Evolutionary conservation across 1,140 invertebrate genomes (phyloP).

Genomic region (Lepidostoma basale): DNA sequence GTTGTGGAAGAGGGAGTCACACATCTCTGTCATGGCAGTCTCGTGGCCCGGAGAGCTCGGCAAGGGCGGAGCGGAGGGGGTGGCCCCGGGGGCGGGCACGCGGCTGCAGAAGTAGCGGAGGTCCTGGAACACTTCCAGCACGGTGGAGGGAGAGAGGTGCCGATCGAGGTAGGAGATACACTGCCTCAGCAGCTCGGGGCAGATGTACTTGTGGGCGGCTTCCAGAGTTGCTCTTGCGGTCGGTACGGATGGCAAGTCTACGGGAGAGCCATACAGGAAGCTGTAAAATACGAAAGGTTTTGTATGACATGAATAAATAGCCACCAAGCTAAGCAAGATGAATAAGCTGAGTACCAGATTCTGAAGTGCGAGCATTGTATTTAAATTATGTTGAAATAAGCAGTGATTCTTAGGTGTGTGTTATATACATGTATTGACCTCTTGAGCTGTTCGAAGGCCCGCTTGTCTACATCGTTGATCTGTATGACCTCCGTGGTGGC

Average conservation of each 20-base stretch:
- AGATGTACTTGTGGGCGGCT: conserved; percentile 72
- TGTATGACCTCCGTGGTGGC: conserved; percentile 55
- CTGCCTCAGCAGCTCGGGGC: conserved; percentile 64
- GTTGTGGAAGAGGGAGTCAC: conserved; percentile 64
- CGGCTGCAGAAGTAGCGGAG: conserved; percentile 56
- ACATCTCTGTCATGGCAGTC: conserved; percentile 58
- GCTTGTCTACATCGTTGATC: conserved; percentile 67
- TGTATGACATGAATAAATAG: no score
- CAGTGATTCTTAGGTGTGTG: no score
- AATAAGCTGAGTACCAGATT: no score
- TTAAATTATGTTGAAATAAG: no score
- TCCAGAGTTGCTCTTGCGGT: conserved; percentile 70
- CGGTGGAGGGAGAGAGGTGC: conserved; percentile 39
- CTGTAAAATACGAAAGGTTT: conserved; percentile 42
- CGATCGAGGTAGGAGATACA: conserved; percentile 66
- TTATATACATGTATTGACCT: conserved; percentile 45
- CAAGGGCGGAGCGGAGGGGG: conserved; percentile 47
- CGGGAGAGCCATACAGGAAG: conserved; percentile 67
- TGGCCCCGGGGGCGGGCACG: conserved; percentile 54
- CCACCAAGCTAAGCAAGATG: no score
- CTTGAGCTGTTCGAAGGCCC: conserved; percentile 72
- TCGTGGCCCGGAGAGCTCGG: conserved; percentile 49
- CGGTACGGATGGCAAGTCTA: conserved; percentile 66
- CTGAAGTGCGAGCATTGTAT: no score
- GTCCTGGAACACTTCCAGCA: conserved; percentile 55